Base-by-base conservation (phyloP, 2,888 invertebrate species). In the Polymixis flavicincta region DNA sequence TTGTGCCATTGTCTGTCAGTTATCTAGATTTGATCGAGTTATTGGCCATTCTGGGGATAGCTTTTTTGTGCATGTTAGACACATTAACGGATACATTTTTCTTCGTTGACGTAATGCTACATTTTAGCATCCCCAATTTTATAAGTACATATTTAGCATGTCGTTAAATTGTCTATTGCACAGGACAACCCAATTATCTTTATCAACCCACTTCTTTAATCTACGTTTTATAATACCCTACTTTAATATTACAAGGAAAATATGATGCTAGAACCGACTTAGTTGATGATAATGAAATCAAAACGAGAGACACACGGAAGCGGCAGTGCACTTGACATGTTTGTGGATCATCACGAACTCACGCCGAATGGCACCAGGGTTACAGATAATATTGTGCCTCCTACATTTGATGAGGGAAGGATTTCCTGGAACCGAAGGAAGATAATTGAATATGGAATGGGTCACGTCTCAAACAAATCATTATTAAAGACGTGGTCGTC, bases 281-380 rank as follows among this genome's bases (percentile, higher is more conserved):
- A 32, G 19, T 60, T 32, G 9, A 32, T 32, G 22, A 50, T 50
- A 28, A 28, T 14, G 11, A 52, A 28, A 57, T 64, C 25, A 42
- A 64, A 76, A 37, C n/a, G n/a, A 75, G 22, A 60, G n/a, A 54
- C 13, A 55, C 9, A 52, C 71, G 78, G 78, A 84, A 85, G 67
- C 74, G 68, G 54, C 55, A 69, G 64, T 73, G 37, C 25, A 60
- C 71, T 48, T 75, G 73, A 77, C 71, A 76, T 66, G 68, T 79
- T 76, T 74, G 70, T 28, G 48, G 63, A 64, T 50, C 74, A 85
- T 78, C 75, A 83, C 83, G 77, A 75, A 25, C 54, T 22, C 68
- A 66, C 28, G 55, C 63, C 54, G 28, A 28, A 54, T 42, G 25
- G 32, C 5, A 55, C 61, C 70, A 74, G 80, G 76, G 82, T 65